Conservation (phyloP, 2,888 invertebrate species). For the Dryocosmus kuriphilus region DNA sequence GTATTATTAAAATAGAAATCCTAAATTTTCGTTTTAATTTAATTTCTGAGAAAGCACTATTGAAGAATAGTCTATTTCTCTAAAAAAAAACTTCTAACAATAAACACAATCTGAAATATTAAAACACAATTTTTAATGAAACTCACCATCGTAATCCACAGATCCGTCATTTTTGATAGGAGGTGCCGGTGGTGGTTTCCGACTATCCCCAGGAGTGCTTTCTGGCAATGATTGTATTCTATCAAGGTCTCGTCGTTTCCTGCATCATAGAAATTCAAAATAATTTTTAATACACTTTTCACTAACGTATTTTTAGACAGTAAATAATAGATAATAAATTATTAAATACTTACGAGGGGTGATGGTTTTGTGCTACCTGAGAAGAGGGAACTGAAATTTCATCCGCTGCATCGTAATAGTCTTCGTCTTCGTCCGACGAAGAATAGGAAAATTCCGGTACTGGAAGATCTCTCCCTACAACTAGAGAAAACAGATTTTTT, state of each 20-base stretch:
- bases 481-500: conserved; percentile 46
- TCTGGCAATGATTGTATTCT: conserved; percentile 63
- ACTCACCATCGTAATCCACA: conserved; percentile 88
- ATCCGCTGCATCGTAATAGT: conserved; percentile 95
- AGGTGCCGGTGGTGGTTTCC: conserved; percentile 76
- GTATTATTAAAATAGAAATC: too few species aligned
- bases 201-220: conserved; percentile 62
- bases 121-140: not conserved
- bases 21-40: too few species aligned
- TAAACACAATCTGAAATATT: not conserved
- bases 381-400: conserved; percentile 75
- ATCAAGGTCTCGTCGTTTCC: conserved; percentile 68
- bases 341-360: conserved; percentile 62
- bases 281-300: not conserved
- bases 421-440: conserved; percentile 97
- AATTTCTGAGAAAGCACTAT: too few species aligned
- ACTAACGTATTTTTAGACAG: not conserved
- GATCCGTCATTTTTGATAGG: conserved; percentile 84
- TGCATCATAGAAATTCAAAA: conserved; percentile 53
- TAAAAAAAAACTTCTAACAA: not conserved
- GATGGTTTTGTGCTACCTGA: conserved; percentile 63
- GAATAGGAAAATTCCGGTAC: conserved; percentile 97
- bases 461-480: conserved; percentile 81
- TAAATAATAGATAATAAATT: conserved; percentile 32
- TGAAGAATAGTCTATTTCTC: too few species aligned